Evolutionary conservation across 2,113 vertebrate species (phyloP).

Genomic region (Canis aureus): DNA sequence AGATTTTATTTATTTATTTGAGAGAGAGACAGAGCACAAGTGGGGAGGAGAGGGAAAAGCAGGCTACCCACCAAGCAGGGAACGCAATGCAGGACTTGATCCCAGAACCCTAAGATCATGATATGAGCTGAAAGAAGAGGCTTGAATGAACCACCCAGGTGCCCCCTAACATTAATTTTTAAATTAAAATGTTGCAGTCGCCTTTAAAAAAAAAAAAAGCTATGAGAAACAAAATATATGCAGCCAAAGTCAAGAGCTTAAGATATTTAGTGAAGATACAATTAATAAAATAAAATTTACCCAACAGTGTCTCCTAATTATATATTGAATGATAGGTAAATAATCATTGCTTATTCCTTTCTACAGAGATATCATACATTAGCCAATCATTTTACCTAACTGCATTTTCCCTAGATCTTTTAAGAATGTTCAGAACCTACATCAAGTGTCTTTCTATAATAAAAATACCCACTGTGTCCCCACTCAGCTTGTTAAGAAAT

Average conservation of each 20-base stretch:
- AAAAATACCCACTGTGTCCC: slow-evolving; percentile 76
- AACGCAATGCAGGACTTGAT: not conserved
- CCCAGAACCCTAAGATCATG: not conserved
- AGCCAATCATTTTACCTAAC: slow-evolving; percentile 26
- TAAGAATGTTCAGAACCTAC: slow-evolving; percentile 41
- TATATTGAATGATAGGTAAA: not conserved
- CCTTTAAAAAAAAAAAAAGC: not conserved
- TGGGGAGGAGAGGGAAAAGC: not conserved
- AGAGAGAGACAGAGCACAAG: not conserved
- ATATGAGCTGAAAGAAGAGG: not conserved
- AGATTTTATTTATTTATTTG: not conserved
- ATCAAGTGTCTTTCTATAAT: slow-evolving; percentile 57
- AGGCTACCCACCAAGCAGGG: not conserved
- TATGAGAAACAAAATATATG: not conserved
- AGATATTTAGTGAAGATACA: not conserved
- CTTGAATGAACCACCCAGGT: not conserved
- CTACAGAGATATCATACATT: not conserved
- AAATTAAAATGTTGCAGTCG: not conserved
- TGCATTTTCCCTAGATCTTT: slow-evolving; percentile 56
- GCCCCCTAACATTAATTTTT: not conserved
- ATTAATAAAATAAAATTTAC: slow-evolving; percentile 19
- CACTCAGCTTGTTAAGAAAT: slow-evolving; percentile 78
- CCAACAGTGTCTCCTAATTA: not conserved
- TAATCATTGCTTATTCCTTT: not conserved
- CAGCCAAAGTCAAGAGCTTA: not conserved